Evolutionary conservation across 2,113 vertebrate species (phyloP).

Genomic region (Nettapus auritus): DNA sequence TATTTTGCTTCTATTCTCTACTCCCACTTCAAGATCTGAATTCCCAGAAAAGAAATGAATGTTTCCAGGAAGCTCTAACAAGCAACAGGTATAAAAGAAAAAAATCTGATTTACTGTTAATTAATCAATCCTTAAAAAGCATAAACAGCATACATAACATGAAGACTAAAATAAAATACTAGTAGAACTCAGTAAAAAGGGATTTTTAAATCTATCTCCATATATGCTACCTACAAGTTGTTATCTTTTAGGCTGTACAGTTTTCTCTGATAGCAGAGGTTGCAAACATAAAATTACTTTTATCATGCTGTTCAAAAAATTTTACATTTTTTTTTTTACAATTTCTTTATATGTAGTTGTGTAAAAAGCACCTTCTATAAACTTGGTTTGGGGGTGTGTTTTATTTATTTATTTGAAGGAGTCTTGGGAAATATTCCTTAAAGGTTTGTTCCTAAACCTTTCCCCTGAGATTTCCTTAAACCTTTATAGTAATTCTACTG

Average conservation of each 20-base stretch:
- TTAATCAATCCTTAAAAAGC: background rate
- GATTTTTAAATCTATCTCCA: background rate
- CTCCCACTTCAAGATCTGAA: background rate
- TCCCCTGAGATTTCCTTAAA: background rate
- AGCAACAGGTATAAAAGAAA: background rate
- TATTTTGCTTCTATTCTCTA: background rate
- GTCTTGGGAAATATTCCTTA: background rate
- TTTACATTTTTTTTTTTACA: background rate
- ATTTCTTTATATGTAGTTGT: background rate
- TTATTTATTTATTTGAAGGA: background rate
- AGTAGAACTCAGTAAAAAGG: background rate
- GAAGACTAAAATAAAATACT: background rate
- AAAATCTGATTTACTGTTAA: background rate
- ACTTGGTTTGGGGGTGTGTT: background rate
- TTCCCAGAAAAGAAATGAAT: background rate
- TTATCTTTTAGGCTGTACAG: background rate
- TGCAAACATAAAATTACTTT: background rate
- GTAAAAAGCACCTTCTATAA: background rate
- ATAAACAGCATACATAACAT: background rate
- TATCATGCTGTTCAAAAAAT: background rate
- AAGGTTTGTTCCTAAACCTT: background rate
- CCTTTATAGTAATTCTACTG: background rate
- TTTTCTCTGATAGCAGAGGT: background rate
- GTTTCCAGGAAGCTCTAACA: background rate
- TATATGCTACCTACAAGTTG: background rate